Base-by-base conservation (phyloP, 2,113 vertebrate species). In the Sapayoa aenigma region DNA sequence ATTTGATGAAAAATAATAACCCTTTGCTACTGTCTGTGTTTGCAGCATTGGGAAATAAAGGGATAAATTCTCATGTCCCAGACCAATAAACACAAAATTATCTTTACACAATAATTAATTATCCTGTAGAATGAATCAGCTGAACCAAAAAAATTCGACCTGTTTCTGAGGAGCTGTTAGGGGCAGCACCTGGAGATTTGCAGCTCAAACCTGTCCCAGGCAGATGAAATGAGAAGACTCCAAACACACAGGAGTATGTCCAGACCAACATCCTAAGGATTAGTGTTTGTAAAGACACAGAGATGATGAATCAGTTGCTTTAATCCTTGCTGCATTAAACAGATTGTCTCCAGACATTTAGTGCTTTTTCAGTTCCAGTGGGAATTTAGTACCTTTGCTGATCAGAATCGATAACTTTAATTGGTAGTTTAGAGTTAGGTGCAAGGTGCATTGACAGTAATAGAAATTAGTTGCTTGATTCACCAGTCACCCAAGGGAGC, bases 401-500 rank as follows among this genome's bases (percentile, higher is more conserved):
- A 82, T 81, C 52, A 47, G 79, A 94, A 95, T 94, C 41, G 1
- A 76, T 90, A 84, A 22, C 60, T 88, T 88, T 83, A 95, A 90
- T 90, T 21, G 76, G 55, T 91, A 63, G 67, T 84, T 91, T 44
- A 46, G 79, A 88, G 76, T 31, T 55, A 80, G 88, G 80, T n/a
- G 60, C 60, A 33, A 89, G 76, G 60, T 31, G 21, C 76, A 31
- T 33, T 74, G 88, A 78, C 90, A 53, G 47, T 91, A 78, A 89
- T 89, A 85, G 86, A 93, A 95, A 92, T 65, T 30, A 75, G 85
- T 74, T 60, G 73, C 73, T 93, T 75, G 66, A 84, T 90, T 96
- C 4, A 5, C 85, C 3, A 2, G 41, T 71, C 46, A 31, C 3
- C 1, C 44, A 31, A 25, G 31, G 47, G 28, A 89, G 14, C 2